Evolutionary conservation across 2,888 invertebrate genomes (phyloP).

Genomic region (Eudiplozoon nipponicum): DNA sequence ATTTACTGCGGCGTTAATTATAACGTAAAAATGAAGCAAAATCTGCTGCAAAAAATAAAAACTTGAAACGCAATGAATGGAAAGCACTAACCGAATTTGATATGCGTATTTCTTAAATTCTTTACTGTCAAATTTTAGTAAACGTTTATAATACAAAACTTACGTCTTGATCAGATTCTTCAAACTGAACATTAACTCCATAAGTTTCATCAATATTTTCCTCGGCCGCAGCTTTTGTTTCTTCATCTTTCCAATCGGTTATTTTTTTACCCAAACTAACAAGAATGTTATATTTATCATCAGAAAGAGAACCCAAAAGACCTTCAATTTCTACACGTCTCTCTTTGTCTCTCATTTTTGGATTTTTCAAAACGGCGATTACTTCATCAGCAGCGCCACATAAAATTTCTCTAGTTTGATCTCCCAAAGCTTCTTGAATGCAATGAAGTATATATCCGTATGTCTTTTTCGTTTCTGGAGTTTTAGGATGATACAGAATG

Average conservation of each 20-base stretch:
- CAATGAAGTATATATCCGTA: conserved; percentile 77
- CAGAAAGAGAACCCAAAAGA: conserved; percentile 40
- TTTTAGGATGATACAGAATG: conserved; percentile 69
- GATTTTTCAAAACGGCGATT: conserved; percentile 63
- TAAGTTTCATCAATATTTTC: conserved; percentile 83
- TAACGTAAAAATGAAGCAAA: too few relatives aligned
- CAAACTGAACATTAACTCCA: conserved; percentile 94
- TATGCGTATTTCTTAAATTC: too few relatives aligned
- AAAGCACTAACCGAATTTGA: too few relatives aligned
- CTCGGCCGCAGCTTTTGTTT: conserved; percentile 26
- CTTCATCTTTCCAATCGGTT: conserved; percentile 41
- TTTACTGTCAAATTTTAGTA: too few relatives aligned
- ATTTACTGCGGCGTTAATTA: too few relatives aligned
- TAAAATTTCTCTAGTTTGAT: conserved; percentile 68
- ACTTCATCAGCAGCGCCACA: conserved; percentile 99
- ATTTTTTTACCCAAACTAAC: conserved; percentile 91
- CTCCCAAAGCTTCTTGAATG: conserved; percentile 77
- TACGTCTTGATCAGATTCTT: conserved; percentile 74
- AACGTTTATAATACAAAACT: conserved; percentile 9
- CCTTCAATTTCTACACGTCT: conserved; percentile 57
- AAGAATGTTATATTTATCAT: conserved; percentile 63
- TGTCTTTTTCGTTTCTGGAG: conserved; percentile 79
- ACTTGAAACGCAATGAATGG: too few relatives aligned
- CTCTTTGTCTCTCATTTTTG: conserved; percentile 60
- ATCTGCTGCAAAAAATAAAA: too few relatives aligned